Evolutionary conservation across 1,140 invertebrate species (phyloP).

Genomic region (Stegodyphus dumicola): DNA sequence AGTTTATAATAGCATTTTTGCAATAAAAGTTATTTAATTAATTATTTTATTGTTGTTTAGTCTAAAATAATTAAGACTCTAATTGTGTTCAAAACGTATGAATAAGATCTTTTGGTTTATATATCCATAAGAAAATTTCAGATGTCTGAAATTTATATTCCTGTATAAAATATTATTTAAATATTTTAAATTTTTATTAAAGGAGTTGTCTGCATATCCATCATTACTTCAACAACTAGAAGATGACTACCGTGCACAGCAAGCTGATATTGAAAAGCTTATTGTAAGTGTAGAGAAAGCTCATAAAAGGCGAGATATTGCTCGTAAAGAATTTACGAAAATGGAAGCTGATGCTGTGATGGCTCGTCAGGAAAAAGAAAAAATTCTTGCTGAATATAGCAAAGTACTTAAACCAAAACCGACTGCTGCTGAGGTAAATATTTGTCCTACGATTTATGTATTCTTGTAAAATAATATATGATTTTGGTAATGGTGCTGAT

Average conservation of each 20-base stretch:
- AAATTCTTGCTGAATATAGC: slow-evolving; percentile 17
- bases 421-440: slow-evolving; percentile 14
- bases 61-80: no score
- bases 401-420: slow-evolving; percentile 35
- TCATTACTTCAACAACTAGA: slow-evolving; percentile 31
- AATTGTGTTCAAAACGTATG: no score
- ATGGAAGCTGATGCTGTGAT: slow-evolving; percentile 5
- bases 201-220: slow-evolving; percentile 32
- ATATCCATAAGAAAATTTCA: no score
- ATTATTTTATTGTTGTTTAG: no score
- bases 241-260: slow-evolving; percentile 2
- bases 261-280: not conserved
- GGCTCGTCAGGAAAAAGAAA: slow-evolving; percentile 42
- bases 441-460: not conserved
- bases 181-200: no score
- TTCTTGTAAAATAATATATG: no score
- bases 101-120: no score
- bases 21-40: no score
- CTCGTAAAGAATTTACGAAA: not conserved
- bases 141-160: no score
- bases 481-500: no score
- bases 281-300: slow-evolving; percentile 17
- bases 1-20: no score
- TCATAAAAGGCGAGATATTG: slow-evolving; percentile 25
- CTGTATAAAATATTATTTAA: no score